Evolutionary conservation across 2,797 vertebrate species (phyloP), one percentile per base, ranked within the genome.

Genomic region (Sebastes trivittatus): DNA sequence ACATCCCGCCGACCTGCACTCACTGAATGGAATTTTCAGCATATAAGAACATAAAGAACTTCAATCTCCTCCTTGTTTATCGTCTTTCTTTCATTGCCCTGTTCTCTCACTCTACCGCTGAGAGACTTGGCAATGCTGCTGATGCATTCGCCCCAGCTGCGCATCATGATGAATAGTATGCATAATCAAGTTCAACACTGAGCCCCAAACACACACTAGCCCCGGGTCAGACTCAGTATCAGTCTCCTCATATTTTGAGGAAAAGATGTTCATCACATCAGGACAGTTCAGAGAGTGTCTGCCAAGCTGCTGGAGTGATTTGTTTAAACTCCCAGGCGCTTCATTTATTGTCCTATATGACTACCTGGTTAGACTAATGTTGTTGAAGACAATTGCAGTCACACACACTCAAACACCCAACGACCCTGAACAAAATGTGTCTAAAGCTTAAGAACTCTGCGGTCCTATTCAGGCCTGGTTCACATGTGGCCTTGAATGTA

Each of bases 61-160:
- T 54, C 23, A 14, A 2, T 11, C 27, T 30, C n/a, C 22, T 27
- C 7, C 56, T 23, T 69, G 27, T 73, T 30, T 49, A 60, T 20
- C 29, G 18, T 66, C 65, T 27, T 61, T 16, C 38, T 55, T 75
- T 52, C 32, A 42, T 77, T 25, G 25, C 38, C 16, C 6, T 11
- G 3, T 55, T 61, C 16, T 27, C 16, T 73, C 64, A 11, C 49
- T 61, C 56, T 34, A 1, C 56, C 25, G 20, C 60, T 42, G 42
- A 49, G 52, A 23, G 36, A 74, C 59, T 71, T 46, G 70, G 59
- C 80, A 75, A 56, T 32, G 46, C 58, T 66, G 73, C 60, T 30
- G 70, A 34, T 64, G 38, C 65, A 65, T 76, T 25, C 18, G 70
- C 69, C 54, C 29, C 78, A 86, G 84, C 81, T 86, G 76, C 8